Conservation (phyloP, 2,113 vertebrate species). For the Lepus europaeus region DNA sequence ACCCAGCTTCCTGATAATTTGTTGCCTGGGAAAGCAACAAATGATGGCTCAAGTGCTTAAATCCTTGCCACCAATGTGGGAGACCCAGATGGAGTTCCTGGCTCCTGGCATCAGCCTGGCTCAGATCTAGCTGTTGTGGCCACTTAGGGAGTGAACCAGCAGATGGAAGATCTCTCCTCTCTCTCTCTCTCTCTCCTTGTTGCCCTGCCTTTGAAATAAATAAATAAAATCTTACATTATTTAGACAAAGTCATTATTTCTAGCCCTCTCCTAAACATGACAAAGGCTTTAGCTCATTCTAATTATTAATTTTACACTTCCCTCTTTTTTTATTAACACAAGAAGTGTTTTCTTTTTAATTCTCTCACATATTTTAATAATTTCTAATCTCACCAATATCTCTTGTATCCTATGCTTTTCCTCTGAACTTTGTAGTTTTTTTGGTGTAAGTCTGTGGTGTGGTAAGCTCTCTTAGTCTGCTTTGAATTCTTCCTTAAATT, state of each 20-base stretch:
- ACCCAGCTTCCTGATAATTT: too few species aligned
- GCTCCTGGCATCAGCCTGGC: too few species aligned
- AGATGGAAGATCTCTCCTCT: too few species aligned
- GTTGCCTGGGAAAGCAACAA: too few species aligned
- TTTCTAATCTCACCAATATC: background rate
- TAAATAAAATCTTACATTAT: background rate
- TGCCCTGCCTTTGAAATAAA: too few species aligned
- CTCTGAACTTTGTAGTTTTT: background rate
- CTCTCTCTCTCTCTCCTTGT: too few species aligned
- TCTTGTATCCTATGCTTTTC: background rate
- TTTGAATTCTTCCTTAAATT: conserved; percentile 12
- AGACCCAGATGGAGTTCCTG: too few species aligned
- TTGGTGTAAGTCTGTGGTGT: background rate
- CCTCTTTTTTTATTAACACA: background rate
- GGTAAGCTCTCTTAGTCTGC: background rate
- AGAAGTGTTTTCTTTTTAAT: conserved; percentile 42
- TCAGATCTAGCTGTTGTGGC: too few species aligned
- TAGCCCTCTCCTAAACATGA: background rate
- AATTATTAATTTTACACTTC: background rate
- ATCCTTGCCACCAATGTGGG: too few species aligned
- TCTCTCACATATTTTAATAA: conserved; percentile 4
- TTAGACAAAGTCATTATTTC: background rate
- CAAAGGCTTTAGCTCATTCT: background rate
- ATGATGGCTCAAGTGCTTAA: too few species aligned
- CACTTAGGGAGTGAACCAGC: too few species aligned